Evolutionary conservation across 2,797 vertebrate genomes (phyloP), one percentile per base, ranked within the genome.

Genomic region (Sebastes ruberrimus): DNA sequence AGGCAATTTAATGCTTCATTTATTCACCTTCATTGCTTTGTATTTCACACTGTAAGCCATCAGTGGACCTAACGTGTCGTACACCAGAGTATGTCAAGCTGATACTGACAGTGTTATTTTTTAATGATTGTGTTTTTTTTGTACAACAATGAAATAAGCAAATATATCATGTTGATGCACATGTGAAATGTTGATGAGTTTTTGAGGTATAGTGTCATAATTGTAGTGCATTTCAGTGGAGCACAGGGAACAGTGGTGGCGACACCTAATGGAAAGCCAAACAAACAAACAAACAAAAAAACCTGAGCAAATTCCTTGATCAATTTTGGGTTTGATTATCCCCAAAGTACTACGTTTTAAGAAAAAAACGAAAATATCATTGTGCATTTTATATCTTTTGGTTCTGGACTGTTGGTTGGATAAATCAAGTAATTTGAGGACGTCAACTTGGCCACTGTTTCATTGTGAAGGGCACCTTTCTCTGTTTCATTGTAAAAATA

Each of bases 1-100:
- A 74, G 61, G 71, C 64, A 87, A 88, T 91, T 88, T 85, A 86
- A 86, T 83, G 85, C 80, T 85, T 92, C 70, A 81, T 92, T 90
- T 91, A 78, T 82, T 88, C 88, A 89, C 91, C 86, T 85, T 86
- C 78, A 81, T 81, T 74, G 76, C 82, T 76, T 42, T 66, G 68
- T 74, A 70, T 84, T 85, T 87, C 76, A 38, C 55, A 71, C 60
- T 64, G 57, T 67, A 81, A 82, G 76, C 69, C 65, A 66, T 91
- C 83, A 77, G 52, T 73, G 66, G 84, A 76, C 28, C 65, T 32
- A 63, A 68, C 1, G 3, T 65, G 80, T 70, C 61, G 71, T 52
- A 62, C 79, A 72, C 55, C 13, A 38, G 63, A 78, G 67, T 25
- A 74, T 75, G 10, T 35, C 55, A 32, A 22, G 18, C 65, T 61